phyloP scores from a whole-genome alignment of 2,888 invertebrate genomes.

The Colostygia pectinataria region DNA sequence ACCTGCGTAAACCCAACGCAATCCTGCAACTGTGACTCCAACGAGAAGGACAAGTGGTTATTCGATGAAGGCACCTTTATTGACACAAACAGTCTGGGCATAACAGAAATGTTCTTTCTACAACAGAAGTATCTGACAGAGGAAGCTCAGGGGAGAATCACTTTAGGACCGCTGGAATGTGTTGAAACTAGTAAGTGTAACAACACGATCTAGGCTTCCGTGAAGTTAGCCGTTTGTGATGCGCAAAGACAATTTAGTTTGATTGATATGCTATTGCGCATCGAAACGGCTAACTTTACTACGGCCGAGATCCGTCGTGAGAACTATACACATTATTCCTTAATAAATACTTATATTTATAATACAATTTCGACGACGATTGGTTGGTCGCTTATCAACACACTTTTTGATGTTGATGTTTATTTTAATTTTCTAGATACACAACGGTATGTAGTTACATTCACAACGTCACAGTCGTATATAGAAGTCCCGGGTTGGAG shows the following conservation, averaged over 20 bases:
- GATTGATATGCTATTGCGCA: too few relatives aligned
- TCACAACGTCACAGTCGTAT: slow-evolving; percentile 95
- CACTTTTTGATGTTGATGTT: too few relatives aligned
- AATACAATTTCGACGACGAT: too few relatives aligned
- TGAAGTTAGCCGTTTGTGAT: too few relatives aligned
- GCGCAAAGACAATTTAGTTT: too few relatives aligned
- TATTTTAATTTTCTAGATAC: slow-evolving; percentile 85
- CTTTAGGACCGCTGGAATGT: slow-evolving; percentile 95
- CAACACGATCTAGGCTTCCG: too few relatives aligned
- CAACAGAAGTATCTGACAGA: slow-evolving; percentile 92
- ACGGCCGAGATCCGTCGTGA: too few relatives aligned
- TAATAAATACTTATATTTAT: too few relatives aligned
- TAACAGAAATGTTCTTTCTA: slow-evolving; percentile 94
- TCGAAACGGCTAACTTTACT: too few relatives aligned
- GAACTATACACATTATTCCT: too few relatives aligned
- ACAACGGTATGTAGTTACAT: slow-evolving; percentile 95
- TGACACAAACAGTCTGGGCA: slow-evolving; percentile 91
- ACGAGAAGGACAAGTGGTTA: slow-evolving; percentile 91
- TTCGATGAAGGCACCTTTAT: slow-evolving; percentile 94
- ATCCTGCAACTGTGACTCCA: slow-evolving; percentile 95
- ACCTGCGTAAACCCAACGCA: slow-evolving; percentile 91
- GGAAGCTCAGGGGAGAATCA: slow-evolving; percentile 93
- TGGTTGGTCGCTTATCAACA: too few relatives aligned
- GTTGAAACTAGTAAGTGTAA: slow-evolving; percentile 94
- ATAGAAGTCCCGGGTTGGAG: slow-evolving; percentile 97